These are phyloP conservation scores for Neolamprologus caudopunctatus DNA, from an alignment of 2,113 vertebrate species.

Conservation along the genomic window DNA sequence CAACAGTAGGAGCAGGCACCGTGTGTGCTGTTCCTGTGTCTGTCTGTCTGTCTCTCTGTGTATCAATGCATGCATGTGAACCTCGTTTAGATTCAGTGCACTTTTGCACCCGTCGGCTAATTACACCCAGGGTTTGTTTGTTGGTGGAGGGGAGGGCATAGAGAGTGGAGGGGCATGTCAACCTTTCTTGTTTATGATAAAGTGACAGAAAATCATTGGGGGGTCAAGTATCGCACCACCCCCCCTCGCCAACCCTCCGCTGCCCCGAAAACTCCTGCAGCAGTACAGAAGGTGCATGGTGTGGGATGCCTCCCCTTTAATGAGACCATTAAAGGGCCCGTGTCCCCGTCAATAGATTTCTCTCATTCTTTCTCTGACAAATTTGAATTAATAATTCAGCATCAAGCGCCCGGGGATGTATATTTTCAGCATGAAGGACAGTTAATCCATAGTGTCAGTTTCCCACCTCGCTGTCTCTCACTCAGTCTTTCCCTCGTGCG, in stretches of 20 bases:
- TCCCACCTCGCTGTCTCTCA: neutral
- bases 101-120: conserved; percentile 64
- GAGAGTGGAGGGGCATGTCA: conserved; percentile 43
- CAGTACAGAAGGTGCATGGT: conserved; percentile 58
- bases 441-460: conserved; percentile 77
- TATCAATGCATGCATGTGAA: conserved; percentile 26
- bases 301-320: conserved; percentile 70
- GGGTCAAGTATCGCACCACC: conserved; percentile 50
- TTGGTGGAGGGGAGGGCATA: conserved; percentile 2
- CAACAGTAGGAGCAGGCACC: neutral
- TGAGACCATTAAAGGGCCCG: conserved; percentile 75
- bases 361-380: conserved; percentile 76
- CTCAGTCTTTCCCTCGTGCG: neutral
- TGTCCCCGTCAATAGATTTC: conserved; percentile 74
- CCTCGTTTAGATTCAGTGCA: conserved; percentile 63
- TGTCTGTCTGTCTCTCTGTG: neutral
- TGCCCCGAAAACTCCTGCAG: conserved; percentile 61
- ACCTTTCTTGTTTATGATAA: conserved; percentile 72
- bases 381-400: conserved; percentile 84
- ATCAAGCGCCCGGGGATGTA: conserved; percentile 72
- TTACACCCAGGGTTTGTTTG: conserved; percentile 57
- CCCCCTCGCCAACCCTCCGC: conserved; percentile 12
- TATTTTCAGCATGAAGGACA: conserved; percentile 79
- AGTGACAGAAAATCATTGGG: conserved; percentile 75
- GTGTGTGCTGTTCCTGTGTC: neutral